Percentiles rank a stretch among this genome's conserved stretches.
These are phyloP conservation scores for Tinamus major DNA, from an alignment of 2,797 vertebrate species.

Conservation along the genomic window DNA sequence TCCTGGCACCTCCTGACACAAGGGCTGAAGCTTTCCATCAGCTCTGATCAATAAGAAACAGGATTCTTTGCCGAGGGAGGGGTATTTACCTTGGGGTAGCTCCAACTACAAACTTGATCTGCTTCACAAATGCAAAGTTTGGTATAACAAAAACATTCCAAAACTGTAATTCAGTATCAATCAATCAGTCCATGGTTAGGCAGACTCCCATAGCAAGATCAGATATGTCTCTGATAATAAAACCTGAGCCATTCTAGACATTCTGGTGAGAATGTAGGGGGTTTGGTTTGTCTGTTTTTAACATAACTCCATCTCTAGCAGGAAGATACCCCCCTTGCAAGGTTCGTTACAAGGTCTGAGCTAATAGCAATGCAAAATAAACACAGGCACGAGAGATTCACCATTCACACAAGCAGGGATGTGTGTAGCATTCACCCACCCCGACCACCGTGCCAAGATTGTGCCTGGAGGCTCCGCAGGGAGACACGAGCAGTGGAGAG, in stretches of 20 bases:
- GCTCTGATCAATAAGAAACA: neutral
- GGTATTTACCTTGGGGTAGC: neutral
- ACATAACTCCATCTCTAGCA: neutral
- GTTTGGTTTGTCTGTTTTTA: neutral
- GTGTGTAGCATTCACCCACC: neutral
- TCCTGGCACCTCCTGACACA: neutral
- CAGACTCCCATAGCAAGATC: neutral
- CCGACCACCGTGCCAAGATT: neutral
- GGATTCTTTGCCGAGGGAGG: neutral
- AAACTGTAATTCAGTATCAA: rapidly evolving
- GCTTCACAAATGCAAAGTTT: neutral
- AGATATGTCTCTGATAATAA: neutral
- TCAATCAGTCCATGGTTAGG: neutral
- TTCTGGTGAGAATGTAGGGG: neutral
- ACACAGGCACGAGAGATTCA: neutral
- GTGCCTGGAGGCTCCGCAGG: neutral
- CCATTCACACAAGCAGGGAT: neutral
- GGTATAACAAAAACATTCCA: neutral
- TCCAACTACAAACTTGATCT: neutral
- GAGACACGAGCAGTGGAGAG: rapidly evolving
- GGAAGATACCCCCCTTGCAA: neutral
- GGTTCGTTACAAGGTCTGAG: neutral
- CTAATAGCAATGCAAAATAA: rapidly evolving
- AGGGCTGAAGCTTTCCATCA: neutral
- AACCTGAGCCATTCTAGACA: neutral